Evolutionary conservation across 2,888 invertebrate species (phyloP).

Genomic region (Cephus pulcher): DNA sequence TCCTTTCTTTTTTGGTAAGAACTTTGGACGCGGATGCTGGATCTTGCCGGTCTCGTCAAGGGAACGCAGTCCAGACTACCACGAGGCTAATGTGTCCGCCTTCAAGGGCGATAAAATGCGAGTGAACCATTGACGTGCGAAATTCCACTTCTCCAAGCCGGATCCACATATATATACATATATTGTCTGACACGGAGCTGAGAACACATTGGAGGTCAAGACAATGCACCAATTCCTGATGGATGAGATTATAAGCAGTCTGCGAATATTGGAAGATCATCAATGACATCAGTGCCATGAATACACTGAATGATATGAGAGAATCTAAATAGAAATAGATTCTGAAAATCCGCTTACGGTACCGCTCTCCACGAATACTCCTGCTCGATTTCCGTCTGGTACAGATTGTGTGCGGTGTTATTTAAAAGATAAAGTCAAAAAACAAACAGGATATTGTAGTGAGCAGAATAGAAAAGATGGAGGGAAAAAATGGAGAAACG

Average conservation of each 20-base stretch:
- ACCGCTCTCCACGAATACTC: not conserved
- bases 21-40: not conserved
- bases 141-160: not conserved
- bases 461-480: not conserved
- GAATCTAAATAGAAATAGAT: not conserved
- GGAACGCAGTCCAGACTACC: not conserved
- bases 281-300: not conserved
- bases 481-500: not conserved
- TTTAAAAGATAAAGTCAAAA: not conserved
- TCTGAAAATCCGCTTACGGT: not conserved
- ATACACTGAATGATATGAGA: not conserved
- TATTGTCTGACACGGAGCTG: not conserved
- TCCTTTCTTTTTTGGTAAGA: not conserved
- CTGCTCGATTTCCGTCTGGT: not conserved
- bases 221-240: not conserved
- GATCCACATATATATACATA: not conserved
- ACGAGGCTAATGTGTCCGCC: constrained; percentile 2
- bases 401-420: not conserved
- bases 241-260: not conserved
- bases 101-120: constrained; percentile 16
- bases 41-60: not conserved
- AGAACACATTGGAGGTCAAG: not conserved
- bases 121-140: constrained; percentile 9
- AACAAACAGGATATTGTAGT: not conserved
- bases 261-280: not conserved